Evolutionary conservation across 2,113 vertebrate species (phyloP).

Genomic region (Charadrius vociferus): DNA sequence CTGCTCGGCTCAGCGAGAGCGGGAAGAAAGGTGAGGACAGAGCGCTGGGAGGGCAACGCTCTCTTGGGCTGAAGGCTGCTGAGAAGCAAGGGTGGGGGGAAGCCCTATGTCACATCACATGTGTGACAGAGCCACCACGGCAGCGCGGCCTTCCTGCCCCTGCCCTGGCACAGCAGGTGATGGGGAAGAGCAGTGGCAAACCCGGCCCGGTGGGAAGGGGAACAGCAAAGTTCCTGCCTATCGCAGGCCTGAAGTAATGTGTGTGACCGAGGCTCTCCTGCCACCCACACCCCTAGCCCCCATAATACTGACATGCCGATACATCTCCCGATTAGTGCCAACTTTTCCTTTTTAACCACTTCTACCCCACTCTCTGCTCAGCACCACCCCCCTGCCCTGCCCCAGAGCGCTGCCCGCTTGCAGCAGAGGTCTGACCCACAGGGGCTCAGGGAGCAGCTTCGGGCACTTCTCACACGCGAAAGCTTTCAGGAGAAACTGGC

Average conservation of each 20-base stretch:
- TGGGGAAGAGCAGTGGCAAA: neutral
- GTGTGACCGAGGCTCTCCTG: neutral
- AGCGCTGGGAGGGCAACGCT: neutral
- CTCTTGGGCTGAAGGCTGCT: neutral
- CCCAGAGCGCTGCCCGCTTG: neutral
- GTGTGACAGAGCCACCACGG: fast-evolving
- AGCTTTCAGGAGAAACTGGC: neutral
- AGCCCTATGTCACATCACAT: neutral
- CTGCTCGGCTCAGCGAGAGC: fast-evolving
- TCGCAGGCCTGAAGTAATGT: fast-evolving
- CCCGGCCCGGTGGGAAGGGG: neutral
- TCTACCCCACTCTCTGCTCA: neutral
- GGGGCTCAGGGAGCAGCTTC: neutral
- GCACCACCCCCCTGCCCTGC: too few relatives aligned
- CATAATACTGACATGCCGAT: fast-evolving
- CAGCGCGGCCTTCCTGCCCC: neutral
- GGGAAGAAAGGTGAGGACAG: neutral
- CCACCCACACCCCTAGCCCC: neutral
- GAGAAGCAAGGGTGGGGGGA: neutral
- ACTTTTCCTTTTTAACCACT: neutral
- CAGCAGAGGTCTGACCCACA: neutral
- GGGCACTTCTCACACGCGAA: fast-evolving
- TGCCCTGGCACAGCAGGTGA: neutral
- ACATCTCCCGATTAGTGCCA: neutral
- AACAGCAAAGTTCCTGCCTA: neutral